Percentiles rank a stretch among this genome's conserved stretches.
phyloP scores from a whole-genome alignment of 1,140 invertebrate genomes.

The Acromyrmex echinatior region DNA sequence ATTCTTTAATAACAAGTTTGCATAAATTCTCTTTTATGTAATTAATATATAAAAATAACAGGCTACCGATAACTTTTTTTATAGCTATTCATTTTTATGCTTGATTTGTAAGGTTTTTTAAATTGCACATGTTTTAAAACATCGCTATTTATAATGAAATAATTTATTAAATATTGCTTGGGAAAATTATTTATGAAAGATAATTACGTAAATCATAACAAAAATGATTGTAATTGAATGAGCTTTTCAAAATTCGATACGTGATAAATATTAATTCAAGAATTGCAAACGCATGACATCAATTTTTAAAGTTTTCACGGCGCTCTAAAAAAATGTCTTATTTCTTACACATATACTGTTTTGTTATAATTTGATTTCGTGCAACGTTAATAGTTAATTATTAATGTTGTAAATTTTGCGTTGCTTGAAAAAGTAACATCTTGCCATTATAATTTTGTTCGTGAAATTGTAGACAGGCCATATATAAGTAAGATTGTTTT shows the following conservation, averaged over 20 bases:
- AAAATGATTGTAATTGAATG: neutral
- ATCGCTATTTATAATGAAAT: neutral
- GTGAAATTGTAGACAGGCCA: conserved; percentile 1
- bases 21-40: conserved; percentile 6
- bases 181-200: neutral
- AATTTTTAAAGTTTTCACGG: neutral
- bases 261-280: conserved; percentile 11
- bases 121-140: conserved; percentile 4
- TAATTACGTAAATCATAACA: neutral
- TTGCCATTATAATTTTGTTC: conserved; percentile 19
- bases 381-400: conserved; percentile 26
- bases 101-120: neutral
- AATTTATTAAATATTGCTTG: neutral
- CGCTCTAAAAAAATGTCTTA: conserved; percentile 2
- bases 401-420: neutral
- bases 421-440: neutral
- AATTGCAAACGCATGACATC: neutral
- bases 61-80: neutral
- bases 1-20: neutral
- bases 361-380: neutral
- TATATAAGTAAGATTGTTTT: conserved; percentile 27
- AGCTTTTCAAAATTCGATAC: conserved; percentile 12
- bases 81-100: conserved; percentile 7
- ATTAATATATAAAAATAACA: conserved; percentile 15
- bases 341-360: neutral